These are phyloP conservation scores for Fabriciana adippe DNA, from an alignment of 2,888 invertebrate genomes.

Conservation along the genomic window DNA sequence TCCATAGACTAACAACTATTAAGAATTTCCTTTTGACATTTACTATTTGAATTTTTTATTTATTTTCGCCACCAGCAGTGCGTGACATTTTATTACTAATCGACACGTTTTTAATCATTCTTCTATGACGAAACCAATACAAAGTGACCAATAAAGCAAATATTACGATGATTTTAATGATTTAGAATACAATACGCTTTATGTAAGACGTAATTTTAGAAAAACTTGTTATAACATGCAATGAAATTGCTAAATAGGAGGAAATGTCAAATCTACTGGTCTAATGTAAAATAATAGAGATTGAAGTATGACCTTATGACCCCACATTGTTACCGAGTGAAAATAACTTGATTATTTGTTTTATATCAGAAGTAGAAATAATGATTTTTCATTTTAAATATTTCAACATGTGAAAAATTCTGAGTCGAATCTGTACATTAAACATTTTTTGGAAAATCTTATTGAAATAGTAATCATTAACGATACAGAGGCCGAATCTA, in stretches of 20 bases:
- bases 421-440: too few species aligned
- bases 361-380: too few species aligned
- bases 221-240: not conserved
- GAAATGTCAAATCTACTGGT: not conserved
- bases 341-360: too few species aligned
- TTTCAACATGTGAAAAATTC: too few species aligned
- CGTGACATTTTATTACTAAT: conserved; percentile 22
- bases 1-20: conserved; percentile 12
- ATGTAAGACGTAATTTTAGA: not conserved
- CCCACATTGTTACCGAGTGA: too few species aligned
- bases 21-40: conserved; percentile 21
- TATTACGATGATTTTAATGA: conserved; percentile 16
- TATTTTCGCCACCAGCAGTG: conserved; percentile 10
- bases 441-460: too few species aligned
- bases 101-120: conserved; percentile 5
- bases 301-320: too few species aligned
- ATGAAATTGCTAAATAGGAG: not conserved
- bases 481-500: too few species aligned
- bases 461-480: too few species aligned
- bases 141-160: conserved; percentile 19
- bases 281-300: too few species aligned
- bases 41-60: not conserved
- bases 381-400: too few species aligned
- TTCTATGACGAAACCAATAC: conserved; percentile 10
- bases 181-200: conserved; percentile 20